These are phyloP conservation scores for Brachyistius frenatus DNA, from an alignment of 2,113 vertebrate species.

Conservation along the genomic window DNA sequence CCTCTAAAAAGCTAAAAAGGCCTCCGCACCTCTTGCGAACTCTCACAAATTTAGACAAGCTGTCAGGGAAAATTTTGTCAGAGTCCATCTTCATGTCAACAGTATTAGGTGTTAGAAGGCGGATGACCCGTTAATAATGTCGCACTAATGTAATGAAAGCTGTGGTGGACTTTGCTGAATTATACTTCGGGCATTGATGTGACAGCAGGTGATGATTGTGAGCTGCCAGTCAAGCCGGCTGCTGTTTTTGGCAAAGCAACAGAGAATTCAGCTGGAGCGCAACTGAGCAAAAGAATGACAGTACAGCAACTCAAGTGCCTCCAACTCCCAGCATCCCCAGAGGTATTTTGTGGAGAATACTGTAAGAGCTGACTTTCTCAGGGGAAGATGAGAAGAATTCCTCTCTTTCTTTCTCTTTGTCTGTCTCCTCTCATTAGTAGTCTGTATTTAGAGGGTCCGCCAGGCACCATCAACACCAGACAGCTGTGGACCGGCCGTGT, in stretches of 20 bases:
- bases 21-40: conserved; percentile 8
- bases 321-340: conserved; percentile 53
- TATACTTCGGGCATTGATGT: conserved; percentile 42
- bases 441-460: conserved; percentile 39
- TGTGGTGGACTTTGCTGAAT: conserved; percentile 35
- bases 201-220: conserved; percentile 41
- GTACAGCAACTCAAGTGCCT: conserved; percentile 55
- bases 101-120: conserved; percentile 62
- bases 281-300: conserved; percentile 54
- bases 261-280: conserved; percentile 45
- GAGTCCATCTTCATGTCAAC: conserved; percentile 61
- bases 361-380: conserved; percentile 7
- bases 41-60: conserved; percentile 61
- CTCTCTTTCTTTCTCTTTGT: conserved; percentile 22
- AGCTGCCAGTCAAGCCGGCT: conserved; percentile 42
- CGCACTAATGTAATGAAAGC: conserved; percentile 25
- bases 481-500: conserved; percentile 21
- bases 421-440: conserved; percentile 29
- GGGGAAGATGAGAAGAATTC: conserved; percentile 22
- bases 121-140: conserved; percentile 61
- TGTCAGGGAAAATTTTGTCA: conserved; percentile 64
- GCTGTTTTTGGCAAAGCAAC: conserved; percentile 49
- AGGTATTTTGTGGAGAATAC: conserved; percentile 34
- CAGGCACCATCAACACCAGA: not conserved
- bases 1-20: conserved; percentile 34